Evolutionary conservation across 2,888 invertebrate species (phyloP).

Genomic region (Drosophila incognita): DNA sequence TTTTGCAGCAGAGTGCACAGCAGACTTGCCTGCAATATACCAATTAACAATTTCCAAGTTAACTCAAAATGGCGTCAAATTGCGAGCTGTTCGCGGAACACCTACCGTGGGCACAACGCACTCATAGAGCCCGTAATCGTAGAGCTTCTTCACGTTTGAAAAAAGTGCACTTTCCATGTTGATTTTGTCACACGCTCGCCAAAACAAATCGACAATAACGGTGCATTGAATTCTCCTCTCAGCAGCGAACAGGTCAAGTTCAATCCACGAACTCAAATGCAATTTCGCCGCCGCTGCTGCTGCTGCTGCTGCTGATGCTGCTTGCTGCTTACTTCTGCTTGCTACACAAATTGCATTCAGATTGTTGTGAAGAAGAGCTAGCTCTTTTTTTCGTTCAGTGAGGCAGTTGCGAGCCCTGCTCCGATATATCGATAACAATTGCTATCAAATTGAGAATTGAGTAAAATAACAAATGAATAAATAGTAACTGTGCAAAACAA

Average conservation of each 20-base stretch:
- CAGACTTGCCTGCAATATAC: conserved; percentile 87
- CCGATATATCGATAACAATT: background rate
- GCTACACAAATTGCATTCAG: conserved; percentile 8
- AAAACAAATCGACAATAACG: background rate
- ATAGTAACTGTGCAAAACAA: background rate
- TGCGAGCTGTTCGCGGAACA: conserved; percentile 27
- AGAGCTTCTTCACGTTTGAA: conserved; percentile 89
- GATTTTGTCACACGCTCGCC: conserved; percentile 6
- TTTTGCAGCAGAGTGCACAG: conserved; percentile 88
- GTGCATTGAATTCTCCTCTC: conserved; percentile 2
- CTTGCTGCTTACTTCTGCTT: background rate
- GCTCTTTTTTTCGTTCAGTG: background rate
- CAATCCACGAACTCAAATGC: background rate
- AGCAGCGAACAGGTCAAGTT: background rate
- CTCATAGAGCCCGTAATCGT: conserved; percentile 89
- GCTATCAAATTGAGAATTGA: conserved; percentile 35
- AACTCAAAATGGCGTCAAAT: background rate
- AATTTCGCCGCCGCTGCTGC: background rate
- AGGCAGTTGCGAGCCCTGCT: background rate
- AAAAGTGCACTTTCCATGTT: conserved; percentile 87
- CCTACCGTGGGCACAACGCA: conserved; percentile 90
- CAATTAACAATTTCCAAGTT: background rate
- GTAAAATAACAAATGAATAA: conserved; percentile 8
- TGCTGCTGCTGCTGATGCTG: background rate
- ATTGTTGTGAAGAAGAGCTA: background rate